These are phyloP conservation scores for Lycaena phlaeas DNA, from an alignment of 2,888 invertebrate genomes.

Conservation along the genomic window DNA sequence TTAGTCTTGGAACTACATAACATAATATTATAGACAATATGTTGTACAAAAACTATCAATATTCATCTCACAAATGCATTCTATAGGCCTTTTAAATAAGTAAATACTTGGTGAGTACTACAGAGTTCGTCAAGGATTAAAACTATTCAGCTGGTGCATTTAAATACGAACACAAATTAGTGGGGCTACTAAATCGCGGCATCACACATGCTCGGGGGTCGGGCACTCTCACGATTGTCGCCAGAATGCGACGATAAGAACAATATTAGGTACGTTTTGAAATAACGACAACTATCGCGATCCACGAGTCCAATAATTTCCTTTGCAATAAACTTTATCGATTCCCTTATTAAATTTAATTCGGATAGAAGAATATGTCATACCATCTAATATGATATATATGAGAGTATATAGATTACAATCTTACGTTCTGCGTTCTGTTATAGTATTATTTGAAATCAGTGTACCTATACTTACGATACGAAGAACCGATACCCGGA, in stretches of 20 bases:
- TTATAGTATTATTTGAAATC: too few relatives aligned
- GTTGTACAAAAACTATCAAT: too few relatives aligned
- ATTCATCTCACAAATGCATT: too few relatives aligned
- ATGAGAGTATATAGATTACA: too few relatives aligned
- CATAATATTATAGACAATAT: too few relatives aligned
- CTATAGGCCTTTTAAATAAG: background rate
- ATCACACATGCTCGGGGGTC: conserved; percentile 37
- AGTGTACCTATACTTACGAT: too few relatives aligned
- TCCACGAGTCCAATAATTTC: conserved; percentile 68
- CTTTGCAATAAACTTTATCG: conserved; percentile 61
- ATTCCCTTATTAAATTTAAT: conserved; percentile 56
- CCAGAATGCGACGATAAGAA: conserved; percentile 42
- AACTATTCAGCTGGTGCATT: background rate
- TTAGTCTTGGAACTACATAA: too few relatives aligned
- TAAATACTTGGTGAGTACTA: background rate
- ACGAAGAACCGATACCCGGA: too few relatives aligned
- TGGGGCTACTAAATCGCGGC: conserved; percentile 28
- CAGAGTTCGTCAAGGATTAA: background rate
- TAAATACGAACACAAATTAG: conserved; percentile 13
- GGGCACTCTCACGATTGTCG: conserved; percentile 57
- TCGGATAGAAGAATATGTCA: too few relatives aligned
- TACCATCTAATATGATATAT: conserved; percentile 5
- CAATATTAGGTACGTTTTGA: conserved; percentile 46
- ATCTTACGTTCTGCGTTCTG: too few relatives aligned
- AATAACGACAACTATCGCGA: conserved; percentile 53